phyloP scores from a whole-genome alignment of 2,113 vertebrate species.

The Pelmatolapia mariae region DNA sequence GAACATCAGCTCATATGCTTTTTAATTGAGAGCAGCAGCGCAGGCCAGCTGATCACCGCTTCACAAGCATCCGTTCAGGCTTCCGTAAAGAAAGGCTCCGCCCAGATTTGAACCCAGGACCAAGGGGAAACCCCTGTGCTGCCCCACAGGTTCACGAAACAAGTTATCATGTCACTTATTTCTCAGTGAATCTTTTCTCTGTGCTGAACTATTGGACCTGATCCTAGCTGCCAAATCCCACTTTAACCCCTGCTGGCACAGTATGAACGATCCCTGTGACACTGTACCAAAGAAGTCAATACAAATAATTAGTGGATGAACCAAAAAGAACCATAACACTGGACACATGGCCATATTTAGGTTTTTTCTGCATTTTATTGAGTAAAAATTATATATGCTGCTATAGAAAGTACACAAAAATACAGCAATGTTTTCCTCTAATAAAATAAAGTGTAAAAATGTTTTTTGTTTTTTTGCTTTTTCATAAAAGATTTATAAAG shows the following conservation, averaged over 20 bases:
- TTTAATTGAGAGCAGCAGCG: neutral
- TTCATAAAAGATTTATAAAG: neutral
- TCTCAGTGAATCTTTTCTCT: neutral
- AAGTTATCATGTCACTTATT: neutral
- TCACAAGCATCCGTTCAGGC: neutral
- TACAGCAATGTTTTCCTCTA: conserved; percentile 17
- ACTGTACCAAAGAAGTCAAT: neutral
- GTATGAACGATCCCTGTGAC: accelerated
- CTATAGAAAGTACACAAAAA: conserved; percentile 33
- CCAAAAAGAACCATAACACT: neutral
- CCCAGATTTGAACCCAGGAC: neutral
- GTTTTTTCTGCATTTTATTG: conserved; percentile 43
- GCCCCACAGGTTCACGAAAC: neutral
- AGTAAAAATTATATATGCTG: conserved; percentile 18
- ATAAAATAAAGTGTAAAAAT: conserved; percentile 44
- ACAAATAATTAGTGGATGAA: neutral
- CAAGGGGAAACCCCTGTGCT: neutral
- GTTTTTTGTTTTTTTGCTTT: neutral
- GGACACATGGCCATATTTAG: neutral
- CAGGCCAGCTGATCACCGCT: neutral
- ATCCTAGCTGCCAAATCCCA: neutral
- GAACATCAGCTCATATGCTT: neutral
- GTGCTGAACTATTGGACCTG: accelerated
- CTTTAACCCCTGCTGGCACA: neutral
- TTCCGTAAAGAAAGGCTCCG: neutral